Conservation (phyloP, 2,888 invertebrate species). For the Acheta domesticus region DNA sequence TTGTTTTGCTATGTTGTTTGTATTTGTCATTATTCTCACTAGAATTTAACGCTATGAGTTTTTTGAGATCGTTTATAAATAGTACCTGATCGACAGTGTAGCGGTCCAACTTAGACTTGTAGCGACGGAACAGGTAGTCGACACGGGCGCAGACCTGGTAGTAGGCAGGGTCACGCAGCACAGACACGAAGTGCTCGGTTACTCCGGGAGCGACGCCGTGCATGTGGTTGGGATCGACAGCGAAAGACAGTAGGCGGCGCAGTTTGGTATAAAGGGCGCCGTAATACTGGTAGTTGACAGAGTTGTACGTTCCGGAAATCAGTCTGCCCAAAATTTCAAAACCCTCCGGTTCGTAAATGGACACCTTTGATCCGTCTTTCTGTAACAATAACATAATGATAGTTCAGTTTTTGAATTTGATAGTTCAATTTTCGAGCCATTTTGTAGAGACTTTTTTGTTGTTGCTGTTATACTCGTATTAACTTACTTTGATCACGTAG, state of each 20-base stretch:
- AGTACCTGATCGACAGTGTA: conserved; percentile 40
- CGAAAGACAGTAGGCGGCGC: not conserved
- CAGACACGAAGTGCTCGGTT: conserved; percentile 44
- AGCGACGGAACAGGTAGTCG: conserved; percentile 43
- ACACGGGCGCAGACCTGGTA: conserved; percentile 44
- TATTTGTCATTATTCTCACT: too few species aligned
- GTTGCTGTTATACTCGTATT: not conserved
- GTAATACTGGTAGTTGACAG: conserved; percentile 40
- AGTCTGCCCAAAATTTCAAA: conserved; percentile 44
- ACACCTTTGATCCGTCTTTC: not conserved
- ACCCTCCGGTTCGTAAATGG: conserved; percentile 30
- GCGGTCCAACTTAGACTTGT: conserved; percentile 41
- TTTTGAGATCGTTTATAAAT: too few species aligned
- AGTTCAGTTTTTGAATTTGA: too few species aligned
- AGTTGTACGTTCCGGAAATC: conserved; percentile 39
- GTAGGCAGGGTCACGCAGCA: conserved; percentile 44
- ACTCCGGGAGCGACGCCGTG: conserved; percentile 40
- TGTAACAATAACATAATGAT: not conserved
- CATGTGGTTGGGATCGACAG: not conserved
- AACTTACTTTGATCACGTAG: conserved; percentile 29
- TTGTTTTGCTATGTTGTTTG: too few species aligned
- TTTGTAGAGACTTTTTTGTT: not conserved
- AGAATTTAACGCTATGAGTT: too few species aligned
- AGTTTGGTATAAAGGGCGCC: conserved; percentile 41
- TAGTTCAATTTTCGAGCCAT: not conserved